phyloP scores from a whole-genome alignment of 2,113 vertebrate genomes.

The Verasper variegatus region DNA sequence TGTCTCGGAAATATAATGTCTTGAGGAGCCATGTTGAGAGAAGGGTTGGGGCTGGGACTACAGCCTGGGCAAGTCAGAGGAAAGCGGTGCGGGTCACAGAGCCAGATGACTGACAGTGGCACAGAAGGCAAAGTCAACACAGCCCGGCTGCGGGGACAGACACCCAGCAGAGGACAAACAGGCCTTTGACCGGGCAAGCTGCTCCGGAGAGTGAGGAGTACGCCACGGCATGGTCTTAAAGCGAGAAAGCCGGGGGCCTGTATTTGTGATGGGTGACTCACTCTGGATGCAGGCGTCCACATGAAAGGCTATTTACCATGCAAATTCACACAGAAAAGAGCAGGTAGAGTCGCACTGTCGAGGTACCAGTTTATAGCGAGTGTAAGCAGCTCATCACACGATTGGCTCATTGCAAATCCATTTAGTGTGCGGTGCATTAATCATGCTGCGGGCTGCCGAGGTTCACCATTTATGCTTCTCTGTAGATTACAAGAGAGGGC shows the following conservation, averaged over 20 bases:
- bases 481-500: slow-evolving; percentile 60
- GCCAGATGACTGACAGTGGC: slow-evolving; percentile 47
- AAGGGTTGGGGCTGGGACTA: slow-evolving; percentile 19
- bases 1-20: slow-evolving; percentile 61
- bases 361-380: slow-evolving; percentile 67
- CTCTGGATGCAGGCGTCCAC: slow-evolving; percentile 19
- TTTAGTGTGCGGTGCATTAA: slow-evolving; percentile 77
- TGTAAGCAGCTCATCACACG: slow-evolving; percentile 77
- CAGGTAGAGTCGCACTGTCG: slow-evolving; percentile 39
- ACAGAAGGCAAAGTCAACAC: slow-evolving; percentile 43
- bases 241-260: slow-evolving; percentile 10
- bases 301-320: slow-evolving; percentile 47
- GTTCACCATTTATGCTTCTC: slow-evolving; percentile 61
- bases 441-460: slow-evolving; percentile 72
- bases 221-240: neutral
- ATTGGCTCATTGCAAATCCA: slow-evolving; percentile 81
- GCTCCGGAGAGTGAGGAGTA: slow-evolving; percentile 10
- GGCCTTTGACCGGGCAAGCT: slow-evolving; percentile 51
- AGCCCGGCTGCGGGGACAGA: slow-evolving; percentile 16
- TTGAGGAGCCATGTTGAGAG: slow-evolving; percentile 37
- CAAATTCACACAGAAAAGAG: slow-evolving; percentile 61
- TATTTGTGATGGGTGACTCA: slow-evolving; percentile 46
- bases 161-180: slow-evolving; percentile 41
- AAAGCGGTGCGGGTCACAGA: slow-evolving; percentile 37
- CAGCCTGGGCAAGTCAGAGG: slow-evolving; percentile 24